Base-by-base conservation (phyloP, 1,140 invertebrate species). In the Cotesia glomerata region DNA sequence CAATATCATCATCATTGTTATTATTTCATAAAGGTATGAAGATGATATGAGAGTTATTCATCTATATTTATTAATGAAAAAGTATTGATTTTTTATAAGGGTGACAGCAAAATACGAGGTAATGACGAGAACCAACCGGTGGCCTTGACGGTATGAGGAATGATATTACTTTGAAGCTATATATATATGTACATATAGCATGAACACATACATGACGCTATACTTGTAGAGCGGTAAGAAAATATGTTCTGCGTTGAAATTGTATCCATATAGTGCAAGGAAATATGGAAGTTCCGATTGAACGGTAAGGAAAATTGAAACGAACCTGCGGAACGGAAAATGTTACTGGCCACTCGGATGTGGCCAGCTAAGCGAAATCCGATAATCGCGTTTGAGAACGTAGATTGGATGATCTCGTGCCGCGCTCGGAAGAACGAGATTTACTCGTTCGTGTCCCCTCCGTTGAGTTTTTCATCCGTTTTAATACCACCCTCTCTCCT, bases 291-390 rank as follows among this genome's bases (percentile, higher is more conserved):
- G 35, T 59, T 69, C 54, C 54, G 67, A 58, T 36, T 59, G 54
- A 39, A 69, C 32, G 59, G 52, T 64, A 65, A 59, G 62, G 34
- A 65, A 72, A 72, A 72, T 66, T 54, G 62, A 59, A 72, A 65
- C 52, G 69, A 63, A 52, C 32, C 70, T 69, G 35, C 11, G 45
- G 54, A 69, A 58, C 67, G 26, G 18, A 36, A 34, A 45, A 64
- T 56, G 52, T 65, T 39, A 14, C 14, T 39, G 56, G 26, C 34
- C 45, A 56, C 32, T 11, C 18, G 61, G 49, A 56, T 68, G 32
- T 52, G 71, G 45, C 52, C 16, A 36, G 66, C 72, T 73, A 73
- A 73, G 72, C 72, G 72, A 73, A 73, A 73, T 73, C 72, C 72
- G 32, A 73, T 73, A 73, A 73, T 69, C 72, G 65, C 35, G 36